Evolutionary conservation across 2,113 vertebrate genomes (phyloP).

Genomic region (Scartelaos histophorus): DNA sequence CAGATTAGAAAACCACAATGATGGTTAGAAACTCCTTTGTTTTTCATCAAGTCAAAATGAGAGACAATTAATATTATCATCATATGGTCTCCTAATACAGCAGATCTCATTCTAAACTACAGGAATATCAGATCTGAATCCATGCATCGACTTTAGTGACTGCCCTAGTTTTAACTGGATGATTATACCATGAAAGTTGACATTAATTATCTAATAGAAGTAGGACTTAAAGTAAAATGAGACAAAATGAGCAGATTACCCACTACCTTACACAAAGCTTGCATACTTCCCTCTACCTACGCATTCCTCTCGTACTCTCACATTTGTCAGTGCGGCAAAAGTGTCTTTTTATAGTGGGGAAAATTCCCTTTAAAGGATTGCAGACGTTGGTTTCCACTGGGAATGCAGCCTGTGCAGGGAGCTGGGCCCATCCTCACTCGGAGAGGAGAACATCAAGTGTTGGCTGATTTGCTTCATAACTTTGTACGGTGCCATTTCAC

Average conservation of each 20-base stretch:
- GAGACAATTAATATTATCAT: too few relatives aligned
- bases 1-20: not conserved
- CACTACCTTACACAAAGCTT: slow-evolving; percentile 25
- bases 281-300: slow-evolving; percentile 1
- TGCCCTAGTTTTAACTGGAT: slow-evolving; percentile 11
- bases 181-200: slow-evolving; percentile 30
- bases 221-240: slow-evolving; percentile 8
- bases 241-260: slow-evolving; percentile 32
- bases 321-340: slow-evolving; percentile 15
- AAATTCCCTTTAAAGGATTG: slow-evolving; percentile 29
- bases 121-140: not conserved
- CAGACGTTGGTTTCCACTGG: slow-evolving; percentile 32
- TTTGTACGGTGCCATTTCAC: slow-evolving; percentile 31
- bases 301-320: slow-evolving; percentile 19
- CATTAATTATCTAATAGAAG: slow-evolving; percentile 35
- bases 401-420: slow-evolving; percentile 2
- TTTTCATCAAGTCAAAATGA: too few relatives aligned
- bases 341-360: slow-evolving; percentile 14
- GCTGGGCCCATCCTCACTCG: slow-evolving; percentile 12
- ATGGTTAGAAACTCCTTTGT: not conserved
- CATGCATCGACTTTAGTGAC: not conserved
- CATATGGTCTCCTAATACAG: too few relatives aligned
- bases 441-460: slow-evolving; percentile 35
- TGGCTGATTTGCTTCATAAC: slow-evolving; percentile 36
- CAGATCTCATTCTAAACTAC: not conserved